A percentile compares a stretch with the other conserved stretches of the same genome.
Evolutionary conservation across 2,797 vertebrate genomes (phyloP).

Genomic region (Petrocephalus sullivani): DNA sequence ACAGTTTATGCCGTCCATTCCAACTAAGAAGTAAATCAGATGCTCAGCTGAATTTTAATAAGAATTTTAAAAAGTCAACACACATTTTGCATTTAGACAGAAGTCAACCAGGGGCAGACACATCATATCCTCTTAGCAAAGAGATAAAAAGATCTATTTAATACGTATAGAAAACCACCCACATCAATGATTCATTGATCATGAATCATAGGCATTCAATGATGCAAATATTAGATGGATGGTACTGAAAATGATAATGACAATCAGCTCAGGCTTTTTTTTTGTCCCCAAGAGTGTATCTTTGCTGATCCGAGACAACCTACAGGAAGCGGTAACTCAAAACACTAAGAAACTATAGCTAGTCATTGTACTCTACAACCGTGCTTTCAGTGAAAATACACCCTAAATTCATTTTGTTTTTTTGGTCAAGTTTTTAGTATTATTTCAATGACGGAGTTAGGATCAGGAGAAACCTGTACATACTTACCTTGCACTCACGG

Average conservation of each 20-base stretch:
- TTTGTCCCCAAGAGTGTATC: background rate
- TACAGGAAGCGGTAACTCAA: background rate
- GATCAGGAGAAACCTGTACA: constrained; percentile 14
- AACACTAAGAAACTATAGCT: background rate
- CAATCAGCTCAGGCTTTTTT: background rate
- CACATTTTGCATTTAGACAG: background rate
- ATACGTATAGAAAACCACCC: background rate
- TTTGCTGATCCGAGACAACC: background rate
- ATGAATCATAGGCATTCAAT: background rate
- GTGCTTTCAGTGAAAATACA: background rate
- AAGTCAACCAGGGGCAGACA: background rate
- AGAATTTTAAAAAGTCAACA: constrained; percentile 2
- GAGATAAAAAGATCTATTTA: background rate
- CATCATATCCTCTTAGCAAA: background rate
- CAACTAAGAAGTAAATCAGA: background rate
- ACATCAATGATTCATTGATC: background rate
- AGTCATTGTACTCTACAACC: background rate
- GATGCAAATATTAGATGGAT: background rate
- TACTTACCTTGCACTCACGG: background rate
- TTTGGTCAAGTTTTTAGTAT: background rate
- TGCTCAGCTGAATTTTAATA: background rate
- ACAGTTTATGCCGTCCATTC: background rate
- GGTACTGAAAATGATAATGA: background rate
- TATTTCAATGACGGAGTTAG: constrained; percentile 20
- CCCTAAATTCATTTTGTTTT: background rate